Conservation (phyloP, 2,113 vertebrate species). For the Lasiurus cinereus region DNA sequence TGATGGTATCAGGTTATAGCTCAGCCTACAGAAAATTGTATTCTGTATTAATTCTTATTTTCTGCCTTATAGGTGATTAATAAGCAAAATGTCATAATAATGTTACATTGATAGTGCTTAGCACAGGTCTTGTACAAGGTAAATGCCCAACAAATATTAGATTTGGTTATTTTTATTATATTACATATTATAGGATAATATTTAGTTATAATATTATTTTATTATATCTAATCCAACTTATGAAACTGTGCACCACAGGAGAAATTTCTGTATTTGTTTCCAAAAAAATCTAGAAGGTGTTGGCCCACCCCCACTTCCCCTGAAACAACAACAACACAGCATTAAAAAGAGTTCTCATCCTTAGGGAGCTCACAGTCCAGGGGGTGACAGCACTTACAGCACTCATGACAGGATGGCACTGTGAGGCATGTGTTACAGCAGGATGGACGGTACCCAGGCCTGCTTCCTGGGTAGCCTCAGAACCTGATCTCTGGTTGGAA, state of each 20-base stretch:
- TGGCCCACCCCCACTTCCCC: not conserved
- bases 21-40: not conserved
- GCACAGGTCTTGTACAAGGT: not conserved
- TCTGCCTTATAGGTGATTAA: not conserved
- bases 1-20: not conserved
- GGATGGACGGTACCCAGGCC: not conserved
- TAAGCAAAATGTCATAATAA: not conserved
- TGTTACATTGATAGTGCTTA: not conserved
- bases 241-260: not conserved
- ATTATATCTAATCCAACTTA: not conserved
- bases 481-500: not conserved
- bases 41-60: not conserved
- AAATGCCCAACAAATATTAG: not conserved
- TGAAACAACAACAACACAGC: too few species aligned
- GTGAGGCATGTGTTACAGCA: not conserved
- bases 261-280: constrained; percentile 21
- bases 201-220: not conserved
- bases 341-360: not conserved
- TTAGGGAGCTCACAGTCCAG: not conserved
- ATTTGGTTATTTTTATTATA: constrained; percentile 18
- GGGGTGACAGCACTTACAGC: too few species aligned
- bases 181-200: not conserved
- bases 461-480: not conserved
- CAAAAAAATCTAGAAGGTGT: constrained; percentile 14
- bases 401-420: accelerated